These are phyloP conservation scores for Chloropsis hardwickii DNA, from an alignment of 2,113 vertebrate species.

Conservation along the genomic window DNA sequence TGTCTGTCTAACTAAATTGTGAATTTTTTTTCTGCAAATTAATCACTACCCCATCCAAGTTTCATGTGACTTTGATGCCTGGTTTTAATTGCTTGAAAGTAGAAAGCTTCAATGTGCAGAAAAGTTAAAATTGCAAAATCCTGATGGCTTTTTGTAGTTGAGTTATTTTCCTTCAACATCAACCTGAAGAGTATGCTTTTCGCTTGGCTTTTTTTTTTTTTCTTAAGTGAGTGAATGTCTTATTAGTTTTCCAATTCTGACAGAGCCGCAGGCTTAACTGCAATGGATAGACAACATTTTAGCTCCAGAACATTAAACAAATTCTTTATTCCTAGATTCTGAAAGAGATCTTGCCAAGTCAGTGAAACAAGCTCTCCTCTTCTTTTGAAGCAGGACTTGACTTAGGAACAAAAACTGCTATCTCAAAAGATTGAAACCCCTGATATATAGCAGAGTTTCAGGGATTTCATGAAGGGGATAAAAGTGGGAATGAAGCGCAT, in stretches of 20 bases:
- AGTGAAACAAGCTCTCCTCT: neutral
- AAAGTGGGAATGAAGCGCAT: neutral
- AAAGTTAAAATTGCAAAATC: slow-evolving; percentile 64
- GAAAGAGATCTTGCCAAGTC: neutral
- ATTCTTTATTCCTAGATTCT: neutral
- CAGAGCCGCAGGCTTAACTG: neutral
- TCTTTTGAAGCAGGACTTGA: neutral
- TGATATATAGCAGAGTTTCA: neutral
- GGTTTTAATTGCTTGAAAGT: slow-evolving; percentile 62
- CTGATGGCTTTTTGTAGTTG: neutral
- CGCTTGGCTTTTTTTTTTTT: neutral
- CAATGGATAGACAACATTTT: neutral
- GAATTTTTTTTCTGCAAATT: slow-evolving; percentile 7
- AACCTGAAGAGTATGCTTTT: neutral
- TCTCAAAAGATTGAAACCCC: neutral
- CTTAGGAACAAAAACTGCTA: neutral
- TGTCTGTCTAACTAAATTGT: neutral
- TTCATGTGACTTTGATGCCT: slow-evolving; percentile 43
- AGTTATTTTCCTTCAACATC: slow-evolving; percentile 1
- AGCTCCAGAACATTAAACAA: neutral
- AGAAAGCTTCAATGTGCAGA: slow-evolving; percentile 60
- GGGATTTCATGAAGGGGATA: neutral
- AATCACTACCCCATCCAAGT: slow-evolving; percentile 21
- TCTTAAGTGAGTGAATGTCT: neutral
- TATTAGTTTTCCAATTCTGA: neutral